phyloP scores from a whole-genome alignment of 2,888 invertebrate species.

The Epiblema foenella region DNA sequence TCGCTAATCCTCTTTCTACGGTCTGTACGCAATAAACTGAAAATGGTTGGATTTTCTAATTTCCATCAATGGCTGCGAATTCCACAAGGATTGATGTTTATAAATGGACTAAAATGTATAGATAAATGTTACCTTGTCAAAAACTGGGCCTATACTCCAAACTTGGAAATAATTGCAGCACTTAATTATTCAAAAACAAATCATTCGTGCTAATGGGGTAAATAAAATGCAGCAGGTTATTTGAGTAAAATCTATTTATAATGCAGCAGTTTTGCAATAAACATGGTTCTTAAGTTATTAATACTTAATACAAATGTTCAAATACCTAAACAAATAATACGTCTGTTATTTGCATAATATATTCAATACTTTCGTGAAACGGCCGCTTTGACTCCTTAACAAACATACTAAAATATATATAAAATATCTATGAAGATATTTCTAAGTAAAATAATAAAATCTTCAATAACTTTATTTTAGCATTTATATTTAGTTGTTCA shows the following conservation, averaged over 20 bases:
- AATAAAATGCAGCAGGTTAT: neutral
- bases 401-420: conserved; percentile 1
- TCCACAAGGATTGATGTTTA: no score
- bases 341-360: neutral
- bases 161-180: no score
- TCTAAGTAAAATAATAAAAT: neutral
- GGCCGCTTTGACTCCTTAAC: neutral
- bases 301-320: conserved; percentile 9
- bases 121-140: no score
- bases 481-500: neutral
- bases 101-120: no score
- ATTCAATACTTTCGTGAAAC: conserved; percentile 7
- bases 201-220: neutral
- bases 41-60: no score
- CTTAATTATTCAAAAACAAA: no score
- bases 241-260: conserved; percentile 19
- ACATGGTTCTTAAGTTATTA: neutral
- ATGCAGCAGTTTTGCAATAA: conserved; percentile 19
- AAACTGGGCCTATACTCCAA: no score
- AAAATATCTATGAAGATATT: neutral
- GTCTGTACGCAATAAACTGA: no score
- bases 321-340: conserved; percentile 6
- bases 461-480: neutral
- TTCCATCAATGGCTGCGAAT: no score
- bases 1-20: no score